phyloP scores from a whole-genome alignment of 2,113 vertebrate genomes.

The Archilochus colubris region DNA sequence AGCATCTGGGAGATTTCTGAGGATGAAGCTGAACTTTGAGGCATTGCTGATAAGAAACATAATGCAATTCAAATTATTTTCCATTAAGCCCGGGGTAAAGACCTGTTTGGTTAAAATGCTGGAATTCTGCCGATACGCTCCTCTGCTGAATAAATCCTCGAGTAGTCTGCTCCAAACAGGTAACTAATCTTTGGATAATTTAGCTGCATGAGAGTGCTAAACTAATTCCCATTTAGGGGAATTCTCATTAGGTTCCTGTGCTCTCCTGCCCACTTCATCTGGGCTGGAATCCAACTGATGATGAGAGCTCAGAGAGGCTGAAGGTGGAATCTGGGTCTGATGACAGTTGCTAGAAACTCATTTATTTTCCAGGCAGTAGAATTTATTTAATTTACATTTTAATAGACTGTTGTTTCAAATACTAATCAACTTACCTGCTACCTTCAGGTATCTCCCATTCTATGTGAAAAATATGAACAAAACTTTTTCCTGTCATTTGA shows the following conservation, averaged over 20 bases:
- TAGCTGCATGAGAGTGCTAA: slow-evolving; percentile 28
- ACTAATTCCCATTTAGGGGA: slow-evolving; percentile 49
- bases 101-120: slow-evolving; percentile 17
- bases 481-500: neutral
- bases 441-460: slow-evolving; percentile 18
- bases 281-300: slow-evolving; percentile 47
- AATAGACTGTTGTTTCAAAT: slow-evolving; percentile 51
- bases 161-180: slow-evolving; percentile 19
- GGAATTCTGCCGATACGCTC: neutral
- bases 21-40: neutral
- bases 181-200: slow-evolving; percentile 55
- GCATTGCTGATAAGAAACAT: neutral
- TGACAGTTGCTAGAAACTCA: slow-evolving; percentile 44
- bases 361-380: slow-evolving; percentile 57
- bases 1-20: neutral
- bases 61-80: slow-evolving; percentile 35
- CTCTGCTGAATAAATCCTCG: slow-evolving; percentile 19
- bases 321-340: slow-evolving; percentile 39
- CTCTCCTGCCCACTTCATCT: slow-evolving; percentile 47
- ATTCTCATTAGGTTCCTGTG: slow-evolving; percentile 47
- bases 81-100: neutral
- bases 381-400: slow-evolving; percentile 68
- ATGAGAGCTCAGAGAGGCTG: neutral
- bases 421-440: slow-evolving; percentile 20
- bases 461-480: neutral